Evolutionary conservation across 2,888 invertebrate genomes (phyloP).

Genomic region (Folsomia manolachei): DNA sequence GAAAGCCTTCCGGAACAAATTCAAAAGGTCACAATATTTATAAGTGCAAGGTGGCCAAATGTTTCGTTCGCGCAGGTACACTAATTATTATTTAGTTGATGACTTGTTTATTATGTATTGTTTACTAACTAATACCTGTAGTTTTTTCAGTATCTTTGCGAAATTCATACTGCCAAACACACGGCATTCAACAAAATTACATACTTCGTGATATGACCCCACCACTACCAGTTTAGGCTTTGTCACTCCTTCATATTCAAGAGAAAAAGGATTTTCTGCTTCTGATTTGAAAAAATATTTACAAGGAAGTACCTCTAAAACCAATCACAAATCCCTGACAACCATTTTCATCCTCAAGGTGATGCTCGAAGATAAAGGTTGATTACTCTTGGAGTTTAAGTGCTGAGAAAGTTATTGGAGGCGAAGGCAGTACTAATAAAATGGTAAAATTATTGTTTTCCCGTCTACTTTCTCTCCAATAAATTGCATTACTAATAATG

Average conservation of each 20-base stretch:
- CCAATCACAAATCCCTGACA: background rate
- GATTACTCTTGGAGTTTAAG: background rate
- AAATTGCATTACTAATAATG: no score
- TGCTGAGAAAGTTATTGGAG: background rate
- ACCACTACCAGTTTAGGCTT: background rate
- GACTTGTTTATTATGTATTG: background rate
- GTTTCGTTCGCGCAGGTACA: background rate
- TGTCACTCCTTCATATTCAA: background rate
- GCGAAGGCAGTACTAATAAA: background rate
- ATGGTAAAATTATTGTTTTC: no score
- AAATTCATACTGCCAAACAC: background rate
- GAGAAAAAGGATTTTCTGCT: background rate
- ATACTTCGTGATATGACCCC: background rate
- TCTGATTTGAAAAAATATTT: background rate
- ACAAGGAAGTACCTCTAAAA: background rate
- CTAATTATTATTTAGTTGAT: background rate
- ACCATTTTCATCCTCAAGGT: background rate
- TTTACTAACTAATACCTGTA: no score
- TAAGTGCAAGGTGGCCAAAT: background rate
- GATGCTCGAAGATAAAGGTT: background rate
- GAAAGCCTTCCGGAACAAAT: background rate
- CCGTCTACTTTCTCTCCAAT: no score
- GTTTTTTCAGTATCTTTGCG: no score
- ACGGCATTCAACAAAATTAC: background rate
- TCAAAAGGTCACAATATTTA: background rate